Evolutionary conservation across 2,113 vertebrate genomes (phyloP).

Genomic region (Nibea coibor): DNA sequence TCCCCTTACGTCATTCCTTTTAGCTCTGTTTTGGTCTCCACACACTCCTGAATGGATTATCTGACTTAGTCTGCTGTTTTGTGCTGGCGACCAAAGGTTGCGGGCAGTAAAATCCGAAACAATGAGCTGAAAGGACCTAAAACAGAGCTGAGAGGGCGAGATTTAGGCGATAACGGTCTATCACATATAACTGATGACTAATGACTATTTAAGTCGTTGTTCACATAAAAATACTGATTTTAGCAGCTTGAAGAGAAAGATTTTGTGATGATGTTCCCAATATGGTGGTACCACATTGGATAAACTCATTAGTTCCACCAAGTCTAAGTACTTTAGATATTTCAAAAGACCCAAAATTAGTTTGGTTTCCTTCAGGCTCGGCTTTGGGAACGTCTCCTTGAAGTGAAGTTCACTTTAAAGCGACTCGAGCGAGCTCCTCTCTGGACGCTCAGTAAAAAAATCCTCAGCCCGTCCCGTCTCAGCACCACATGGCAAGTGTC

Average conservation of each 20-base stretch:
- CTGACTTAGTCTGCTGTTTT: background rate
- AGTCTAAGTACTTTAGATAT: slow-evolving; percentile 2
- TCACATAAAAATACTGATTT: background rate
- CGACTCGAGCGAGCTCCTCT: background rate
- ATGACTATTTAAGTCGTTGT: background rate
- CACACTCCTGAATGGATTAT: background rate
- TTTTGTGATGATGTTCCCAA: background rate
- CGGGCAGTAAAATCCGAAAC: background rate
- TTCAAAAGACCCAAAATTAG: slow-evolving; percentile 25
- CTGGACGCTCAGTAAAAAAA: slow-evolving; percentile 11
- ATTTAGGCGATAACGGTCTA: too few relatives aligned
- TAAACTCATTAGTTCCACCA: slow-evolving; percentile 30
- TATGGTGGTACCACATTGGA: background rate
- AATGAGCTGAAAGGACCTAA: background rate
- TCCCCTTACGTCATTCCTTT: background rate
- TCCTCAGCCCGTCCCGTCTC: slow-evolving; percentile 39
- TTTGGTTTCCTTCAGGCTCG: slow-evolving; percentile 7
- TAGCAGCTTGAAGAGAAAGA: background rate
- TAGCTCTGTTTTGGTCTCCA: background rate
- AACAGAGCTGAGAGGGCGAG: too few relatives aligned
- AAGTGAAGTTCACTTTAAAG: slow-evolving; percentile 39
- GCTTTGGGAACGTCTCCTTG: too few relatives aligned
- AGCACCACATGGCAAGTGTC: slow-evolving; percentile 63
- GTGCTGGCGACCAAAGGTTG: background rate
- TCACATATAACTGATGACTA: too few relatives aligned